phyloP scores from a whole-genome alignment of 1,140 invertebrate species.

The Capitella teleta region DNA sequence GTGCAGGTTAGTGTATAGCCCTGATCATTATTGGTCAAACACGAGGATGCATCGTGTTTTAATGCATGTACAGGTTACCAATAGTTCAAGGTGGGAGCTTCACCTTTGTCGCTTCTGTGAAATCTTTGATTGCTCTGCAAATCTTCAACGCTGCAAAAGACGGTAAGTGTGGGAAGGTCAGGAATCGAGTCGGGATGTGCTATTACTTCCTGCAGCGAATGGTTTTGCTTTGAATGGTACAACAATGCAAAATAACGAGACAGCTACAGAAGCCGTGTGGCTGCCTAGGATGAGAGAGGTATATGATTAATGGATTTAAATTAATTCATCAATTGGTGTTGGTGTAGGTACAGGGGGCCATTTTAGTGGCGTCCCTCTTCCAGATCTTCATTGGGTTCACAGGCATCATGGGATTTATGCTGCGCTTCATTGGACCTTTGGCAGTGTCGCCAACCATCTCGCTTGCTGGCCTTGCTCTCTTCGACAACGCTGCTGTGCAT shows the following conservation, averaged over 20 bases:
- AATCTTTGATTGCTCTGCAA: too few relatives aligned
- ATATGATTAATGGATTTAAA: too few relatives aligned
- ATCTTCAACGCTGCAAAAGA: too few relatives aligned
- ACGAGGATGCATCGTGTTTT: neutral
- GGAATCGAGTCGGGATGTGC: too few relatives aligned
- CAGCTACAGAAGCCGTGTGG: neutral
- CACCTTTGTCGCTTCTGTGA: conserved; percentile 70
- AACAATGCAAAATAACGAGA: neutral
- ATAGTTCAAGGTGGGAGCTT: conserved; percentile 71
- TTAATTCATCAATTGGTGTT: neutral
- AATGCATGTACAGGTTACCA: conserved; percentile 47
- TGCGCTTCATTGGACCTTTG: conserved; percentile 8
- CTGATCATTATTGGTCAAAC: neutral
- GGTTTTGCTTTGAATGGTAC: too few relatives aligned
- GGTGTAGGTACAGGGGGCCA: conserved; percentile 26
- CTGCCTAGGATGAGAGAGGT: neutral
- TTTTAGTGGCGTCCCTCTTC: conserved; percentile 27
- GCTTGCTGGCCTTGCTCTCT: conserved; percentile 6
- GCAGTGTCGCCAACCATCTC: conserved; percentile 8
- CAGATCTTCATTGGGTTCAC: conserved; percentile 34
- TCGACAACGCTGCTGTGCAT: conserved; percentile 54
- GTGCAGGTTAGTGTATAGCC: conserved; percentile 48
- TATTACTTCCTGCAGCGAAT: too few relatives aligned
- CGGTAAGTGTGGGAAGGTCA: too few relatives aligned
- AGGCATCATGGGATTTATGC: conserved; percentile 56